A percentile compares a stretch with the other conserved stretches of the same genome.
phyloP scores from a whole-genome alignment of 2,888 invertebrate genomes.

The Agrochola litura region DNA sequence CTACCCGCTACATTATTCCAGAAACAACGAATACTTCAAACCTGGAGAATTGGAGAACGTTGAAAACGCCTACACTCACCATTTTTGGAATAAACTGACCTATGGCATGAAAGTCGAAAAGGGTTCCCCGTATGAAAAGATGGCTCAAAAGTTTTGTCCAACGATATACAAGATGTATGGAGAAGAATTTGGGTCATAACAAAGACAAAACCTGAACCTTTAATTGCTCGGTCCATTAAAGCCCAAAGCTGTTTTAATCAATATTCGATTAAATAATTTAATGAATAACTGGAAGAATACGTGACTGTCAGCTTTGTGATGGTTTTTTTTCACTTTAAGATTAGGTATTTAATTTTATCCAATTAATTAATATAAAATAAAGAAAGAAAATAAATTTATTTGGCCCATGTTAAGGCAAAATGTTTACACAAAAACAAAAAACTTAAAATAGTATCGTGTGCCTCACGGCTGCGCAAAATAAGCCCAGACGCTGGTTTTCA shows the following conservation, averaged over 20 bases:
- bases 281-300: neutral
- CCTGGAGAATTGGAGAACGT: slow-evolving; percentile 30
- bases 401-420: too few relatives aligned
- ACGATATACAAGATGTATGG: slow-evolving; percentile 68
- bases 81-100: slow-evolving; percentile 74
- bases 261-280: neutral
- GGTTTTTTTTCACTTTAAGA: too few relatives aligned
- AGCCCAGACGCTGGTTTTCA: too few relatives aligned
- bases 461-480: too few relatives aligned
- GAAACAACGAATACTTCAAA: slow-evolving; percentile 63
- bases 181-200: slow-evolving; percentile 46
- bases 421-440: too few relatives aligned
- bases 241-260: neutral
- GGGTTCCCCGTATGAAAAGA: slow-evolving; percentile 51
- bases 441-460: too few relatives aligned
- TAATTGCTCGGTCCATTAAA: neutral
- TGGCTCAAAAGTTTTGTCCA: slow-evolving; percentile 70
- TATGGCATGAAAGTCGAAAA: slow-evolving; percentile 56
- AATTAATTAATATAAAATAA: too few relatives aligned
- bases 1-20: slow-evolving; percentile 92
- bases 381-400: too few relatives aligned
- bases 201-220: too few relatives aligned
- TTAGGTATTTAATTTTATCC: too few relatives aligned
- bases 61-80: slow-evolving; percentile 66
- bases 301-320: too few relatives aligned